A percentile compares a stretch with the other conserved stretches of the same genome.
These are phyloP conservation scores for Vulpes ferrilata DNA, from an alignment of 2,113 vertebrate genomes.

Conservation along the genomic window DNA sequence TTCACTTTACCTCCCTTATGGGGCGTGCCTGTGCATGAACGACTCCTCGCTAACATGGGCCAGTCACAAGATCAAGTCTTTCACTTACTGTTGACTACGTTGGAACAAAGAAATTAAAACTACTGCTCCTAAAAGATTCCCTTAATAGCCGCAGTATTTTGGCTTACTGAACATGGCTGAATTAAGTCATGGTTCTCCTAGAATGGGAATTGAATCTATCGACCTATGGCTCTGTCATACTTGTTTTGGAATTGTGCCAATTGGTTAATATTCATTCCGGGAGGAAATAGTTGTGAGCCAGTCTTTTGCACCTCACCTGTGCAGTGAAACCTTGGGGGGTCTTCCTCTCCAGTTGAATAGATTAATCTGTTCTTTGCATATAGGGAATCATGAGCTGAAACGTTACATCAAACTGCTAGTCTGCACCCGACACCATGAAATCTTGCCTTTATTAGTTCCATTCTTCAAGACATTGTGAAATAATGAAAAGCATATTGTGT, in stretches of 20 bases:
- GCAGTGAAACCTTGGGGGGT: conserved; percentile 64
- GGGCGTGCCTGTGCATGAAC: rapidly evolving
- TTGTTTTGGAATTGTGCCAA: conserved; percentile 22
- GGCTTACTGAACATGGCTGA: conserved; percentile 4
- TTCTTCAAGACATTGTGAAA: conserved; percentile 70
- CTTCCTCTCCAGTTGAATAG: conserved; percentile 59
- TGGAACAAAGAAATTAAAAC: conserved; percentile 46
- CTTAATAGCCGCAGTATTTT: neutral
- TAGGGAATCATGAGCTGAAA: conserved; percentile 30
- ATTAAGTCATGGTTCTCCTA: conserved; percentile 35
- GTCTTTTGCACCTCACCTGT: conserved; percentile 62
- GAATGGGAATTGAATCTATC: neutral
- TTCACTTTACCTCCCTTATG: neutral
- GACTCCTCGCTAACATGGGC: neutral
- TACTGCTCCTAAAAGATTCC: neutral
- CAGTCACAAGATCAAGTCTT: neutral
- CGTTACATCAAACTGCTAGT: conserved; percentile 58
- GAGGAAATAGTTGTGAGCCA: neutral
- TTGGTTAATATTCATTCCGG: neutral
- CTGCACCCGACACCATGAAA: conserved; percentile 44
- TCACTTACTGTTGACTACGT: neutral
- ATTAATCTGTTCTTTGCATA: conserved; percentile 68
- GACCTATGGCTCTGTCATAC: neutral
- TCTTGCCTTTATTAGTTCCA: conserved; percentile 71
- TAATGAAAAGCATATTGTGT: conserved; percentile 76